Percentiles rank a stretch among this genome's conserved stretches.
These are phyloP conservation scores for Lagopus leucura DNA, from an alignment of 2,113 vertebrate genomes.

Conservation along the genomic window DNA sequence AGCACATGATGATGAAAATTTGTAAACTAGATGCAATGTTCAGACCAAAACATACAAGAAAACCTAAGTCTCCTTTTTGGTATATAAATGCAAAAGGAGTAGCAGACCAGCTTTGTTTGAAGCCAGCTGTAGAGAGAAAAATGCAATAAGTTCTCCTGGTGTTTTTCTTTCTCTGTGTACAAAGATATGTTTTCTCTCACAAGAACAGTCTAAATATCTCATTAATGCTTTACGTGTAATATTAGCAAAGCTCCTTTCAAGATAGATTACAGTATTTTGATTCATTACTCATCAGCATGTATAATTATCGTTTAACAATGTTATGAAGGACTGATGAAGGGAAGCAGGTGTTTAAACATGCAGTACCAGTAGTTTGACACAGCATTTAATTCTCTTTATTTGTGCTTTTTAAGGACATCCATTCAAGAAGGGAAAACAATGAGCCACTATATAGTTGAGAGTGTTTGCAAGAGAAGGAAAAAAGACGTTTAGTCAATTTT, in stretches of 20 bases:
- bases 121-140: not conserved
- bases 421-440: slow-evolving; percentile 74
- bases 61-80: not conserved
- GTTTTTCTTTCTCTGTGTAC: slow-evolving; percentile 37
- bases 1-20: not conserved
- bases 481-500: slow-evolving; percentile 66
- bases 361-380: slow-evolving; percentile 73
- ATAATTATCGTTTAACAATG: slow-evolving; percentile 81
- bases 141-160: not conserved
- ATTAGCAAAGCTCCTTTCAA: slow-evolving; percentile 68
- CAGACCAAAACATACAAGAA: not conserved
- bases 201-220: slow-evolving; percentile 54
- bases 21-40: not conserved
- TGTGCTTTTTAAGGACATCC: slow-evolving; percentile 70
- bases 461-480: slow-evolving; percentile 76
- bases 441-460: slow-evolving; percentile 57
- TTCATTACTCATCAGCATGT: slow-evolving; percentile 80
- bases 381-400: slow-evolving; percentile 74
- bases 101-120: not conserved
- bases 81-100: not conserved
- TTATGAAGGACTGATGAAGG: slow-evolving; percentile 83
- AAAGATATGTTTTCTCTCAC: slow-evolving; percentile 58
- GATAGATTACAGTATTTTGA: slow-evolving; percentile 77
- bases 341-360: slow-evolving; percentile 87
- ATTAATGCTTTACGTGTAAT: slow-evolving; percentile 70